These are phyloP conservation scores for Gorsachius goisagi DNA, from an alignment of 2,113 vertebrate species.

Conservation along the genomic window DNA sequence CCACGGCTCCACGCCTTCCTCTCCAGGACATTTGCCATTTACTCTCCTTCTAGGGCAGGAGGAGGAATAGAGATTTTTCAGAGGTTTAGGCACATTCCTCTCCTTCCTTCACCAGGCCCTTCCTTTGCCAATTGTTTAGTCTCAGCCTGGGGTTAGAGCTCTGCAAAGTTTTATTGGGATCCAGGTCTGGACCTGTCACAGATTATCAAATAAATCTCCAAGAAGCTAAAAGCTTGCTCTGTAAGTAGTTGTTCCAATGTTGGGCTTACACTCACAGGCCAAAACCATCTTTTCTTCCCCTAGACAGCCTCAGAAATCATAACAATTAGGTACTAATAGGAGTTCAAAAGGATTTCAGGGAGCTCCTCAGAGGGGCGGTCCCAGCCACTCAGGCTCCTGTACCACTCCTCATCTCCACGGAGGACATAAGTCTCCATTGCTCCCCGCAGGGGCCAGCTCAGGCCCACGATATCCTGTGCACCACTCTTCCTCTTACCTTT, in stretches of 20 bases:
- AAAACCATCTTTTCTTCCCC: constrained; percentile 8
- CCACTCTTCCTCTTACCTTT: not conserved
- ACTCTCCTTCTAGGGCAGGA: constrained; percentile 36
- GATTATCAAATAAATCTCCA: constrained; percentile 47
- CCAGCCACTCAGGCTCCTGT: not conserved
- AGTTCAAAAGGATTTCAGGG: not conserved
- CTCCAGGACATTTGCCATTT: constrained; percentile 56
- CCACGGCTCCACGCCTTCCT: constrained; percentile 33
- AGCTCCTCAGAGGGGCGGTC: not conserved
- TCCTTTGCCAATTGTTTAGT: constrained; percentile 49
- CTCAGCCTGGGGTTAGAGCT: constrained; percentile 14
- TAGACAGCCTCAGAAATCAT: not conserved
- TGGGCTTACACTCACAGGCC: not conserved
- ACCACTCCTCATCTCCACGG: not conserved
- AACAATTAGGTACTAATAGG: not conserved
- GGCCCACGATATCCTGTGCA: not conserved
- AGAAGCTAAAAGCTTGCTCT: constrained; percentile 20
- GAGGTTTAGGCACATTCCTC: constrained; percentile 55
- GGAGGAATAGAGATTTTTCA: constrained; percentile 61
- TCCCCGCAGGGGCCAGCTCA: rapidly evolving
- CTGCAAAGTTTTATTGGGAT: constrained; percentile 28
- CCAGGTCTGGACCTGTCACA: constrained; percentile 32
- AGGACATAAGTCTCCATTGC: not conserved
- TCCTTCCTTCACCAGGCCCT: constrained; percentile 38
- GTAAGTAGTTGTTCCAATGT: not conserved